phyloP scores from a whole-genome alignment of 2,797 vertebrate genomes.

The Gymnothorax reevesii region DNA sequence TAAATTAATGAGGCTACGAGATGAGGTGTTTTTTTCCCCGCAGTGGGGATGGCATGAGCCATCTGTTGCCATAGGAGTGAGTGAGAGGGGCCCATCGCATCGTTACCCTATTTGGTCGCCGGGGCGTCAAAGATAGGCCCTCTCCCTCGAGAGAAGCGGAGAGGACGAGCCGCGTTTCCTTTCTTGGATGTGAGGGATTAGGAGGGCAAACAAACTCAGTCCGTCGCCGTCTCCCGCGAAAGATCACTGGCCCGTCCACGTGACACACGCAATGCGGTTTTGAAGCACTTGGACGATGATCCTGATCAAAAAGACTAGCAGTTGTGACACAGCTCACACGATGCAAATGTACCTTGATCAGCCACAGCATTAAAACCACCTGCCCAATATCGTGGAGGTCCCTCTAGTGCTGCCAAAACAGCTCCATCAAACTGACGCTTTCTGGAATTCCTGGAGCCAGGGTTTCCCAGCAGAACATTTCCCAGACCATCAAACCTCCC shows the following conservation, averaged over 20 bases:
- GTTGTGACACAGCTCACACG: too few species aligned
- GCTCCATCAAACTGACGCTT: too few species aligned
- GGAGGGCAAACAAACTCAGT: constrained; percentile 13
- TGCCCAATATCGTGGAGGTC: too few species aligned
- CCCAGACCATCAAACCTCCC: too few species aligned
- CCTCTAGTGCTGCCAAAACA: too few species aligned
- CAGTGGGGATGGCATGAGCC: constrained; percentile 27
- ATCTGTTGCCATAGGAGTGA: constrained; percentile 32
- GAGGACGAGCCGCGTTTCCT: constrained; percentile 11
- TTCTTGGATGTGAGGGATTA: constrained; percentile 34
- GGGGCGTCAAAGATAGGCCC: constrained; percentile 11
- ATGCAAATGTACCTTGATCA: too few species aligned
- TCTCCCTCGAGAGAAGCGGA: background rate
- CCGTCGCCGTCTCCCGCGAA: constrained; percentile 3
- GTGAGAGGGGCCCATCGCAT: constrained; percentile 24
- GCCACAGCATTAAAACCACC: too few species aligned
- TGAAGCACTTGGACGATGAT: too few species aligned
- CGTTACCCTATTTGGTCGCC: constrained; percentile 45
- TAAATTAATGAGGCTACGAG: background rate
- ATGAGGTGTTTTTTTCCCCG: background rate
- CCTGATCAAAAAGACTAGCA: too few species aligned
- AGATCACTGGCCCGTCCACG: background rate
- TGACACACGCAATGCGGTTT: background rate
- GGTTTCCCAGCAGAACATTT: too few species aligned
- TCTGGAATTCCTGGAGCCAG: too few species aligned